phyloP scores from a whole-genome alignment of 2,888 invertebrate species.

The Habroteleia sp. region DNA sequence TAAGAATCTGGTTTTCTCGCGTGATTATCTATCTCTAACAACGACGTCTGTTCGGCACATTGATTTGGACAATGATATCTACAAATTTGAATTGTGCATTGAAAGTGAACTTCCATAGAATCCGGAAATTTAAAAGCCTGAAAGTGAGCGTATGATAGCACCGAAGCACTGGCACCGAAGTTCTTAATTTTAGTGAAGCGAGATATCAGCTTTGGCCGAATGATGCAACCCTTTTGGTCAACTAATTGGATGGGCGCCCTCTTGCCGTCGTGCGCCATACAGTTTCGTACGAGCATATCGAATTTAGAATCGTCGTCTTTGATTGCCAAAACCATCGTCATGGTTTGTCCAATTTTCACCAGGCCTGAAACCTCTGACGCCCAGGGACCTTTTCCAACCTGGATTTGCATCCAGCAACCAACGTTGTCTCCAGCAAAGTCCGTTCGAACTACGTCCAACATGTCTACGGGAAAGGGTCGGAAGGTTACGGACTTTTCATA shows the following conservation, averaged over 20 bases:
- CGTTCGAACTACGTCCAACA: slow-evolving; percentile 96
- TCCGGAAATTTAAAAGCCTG: slow-evolving; percentile 98
- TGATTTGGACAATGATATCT: slow-evolving; percentile 96
- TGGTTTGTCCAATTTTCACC: slow-evolving; percentile 96
- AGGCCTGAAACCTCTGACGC: slow-evolving; percentile 96
- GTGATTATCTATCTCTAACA: slow-evolving; percentile 76
- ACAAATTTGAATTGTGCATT: slow-evolving; percentile 97
- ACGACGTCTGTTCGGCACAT: slow-evolving; percentile 86
- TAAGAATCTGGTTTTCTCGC: slow-evolving; percentile 85
- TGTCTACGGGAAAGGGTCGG: slow-evolving; percentile 96
- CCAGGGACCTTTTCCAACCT: slow-evolving; percentile 97
- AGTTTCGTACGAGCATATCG: slow-evolving; percentile 96
- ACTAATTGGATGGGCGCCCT: slow-evolving; percentile 95
- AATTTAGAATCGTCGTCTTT: slow-evolving; percentile 97
- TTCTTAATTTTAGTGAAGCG: slow-evolving; percentile 97
- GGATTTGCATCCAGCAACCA: slow-evolving; percentile 98
- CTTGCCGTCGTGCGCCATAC: slow-evolving; percentile 96
- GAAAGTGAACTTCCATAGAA: slow-evolving; percentile 98
- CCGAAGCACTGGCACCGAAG: slow-evolving; percentile 95
- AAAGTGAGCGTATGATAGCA: slow-evolving; percentile 95
- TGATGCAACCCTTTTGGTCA: slow-evolving; percentile 95
- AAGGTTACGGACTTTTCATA: slow-evolving; percentile 97
- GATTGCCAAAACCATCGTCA: slow-evolving; percentile 98
- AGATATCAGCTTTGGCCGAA: slow-evolving; percentile 95
- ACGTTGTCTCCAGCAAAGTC: slow-evolving; percentile 98